phyloP scores from a whole-genome alignment of 2,113 vertebrate species.

The Xyrauchen texanus region DNA sequence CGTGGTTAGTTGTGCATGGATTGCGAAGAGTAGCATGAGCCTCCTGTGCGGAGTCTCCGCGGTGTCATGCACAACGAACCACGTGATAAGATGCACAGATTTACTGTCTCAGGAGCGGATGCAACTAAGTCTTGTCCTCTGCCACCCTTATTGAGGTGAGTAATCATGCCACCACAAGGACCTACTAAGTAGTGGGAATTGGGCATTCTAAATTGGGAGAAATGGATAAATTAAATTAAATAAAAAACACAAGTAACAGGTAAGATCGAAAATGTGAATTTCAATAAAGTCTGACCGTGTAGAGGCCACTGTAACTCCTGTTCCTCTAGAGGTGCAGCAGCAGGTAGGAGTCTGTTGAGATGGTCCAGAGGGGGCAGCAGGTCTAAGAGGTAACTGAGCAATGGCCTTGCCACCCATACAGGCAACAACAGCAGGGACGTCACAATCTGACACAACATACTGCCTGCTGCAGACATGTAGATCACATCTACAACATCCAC shows the following conservation, averaged over 20 bases:
- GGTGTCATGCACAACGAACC: too few relatives aligned
- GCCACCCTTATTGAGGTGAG: too few relatives aligned
- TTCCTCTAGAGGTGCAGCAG: conserved; percentile 90
- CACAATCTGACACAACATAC: conserved; percentile 95
- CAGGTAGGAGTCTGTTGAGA: conserved; percentile 90
- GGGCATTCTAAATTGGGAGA: too few relatives aligned
- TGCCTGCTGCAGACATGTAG: conserved; percentile 94
- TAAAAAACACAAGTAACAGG: background rate
- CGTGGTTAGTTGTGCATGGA: too few relatives aligned
- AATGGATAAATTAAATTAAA: too few relatives aligned
- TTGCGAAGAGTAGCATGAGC: too few relatives aligned
- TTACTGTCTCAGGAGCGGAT: too few relatives aligned
- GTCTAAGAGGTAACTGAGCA: conserved; percentile 88
- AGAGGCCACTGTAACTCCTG: conserved; percentile 98
- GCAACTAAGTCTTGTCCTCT: too few relatives aligned
- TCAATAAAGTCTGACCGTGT: conserved; percentile 77
- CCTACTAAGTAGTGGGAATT: too few relatives aligned
- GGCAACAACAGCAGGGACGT: conserved; percentile 90
- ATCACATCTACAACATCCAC: conserved; percentile 81
- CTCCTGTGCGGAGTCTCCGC: too few relatives aligned
- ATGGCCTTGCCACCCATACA: conserved; percentile 88
- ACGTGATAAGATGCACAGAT: too few relatives aligned
- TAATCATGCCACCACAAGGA: too few relatives aligned
- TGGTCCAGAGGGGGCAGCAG: conserved; percentile 91
- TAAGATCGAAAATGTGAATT: background rate